Percentiles rank a stretch among this genome's conserved stretches.
Conservation (phyloP, 2,888 invertebrate species). For the Conus canariensis region DNA sequence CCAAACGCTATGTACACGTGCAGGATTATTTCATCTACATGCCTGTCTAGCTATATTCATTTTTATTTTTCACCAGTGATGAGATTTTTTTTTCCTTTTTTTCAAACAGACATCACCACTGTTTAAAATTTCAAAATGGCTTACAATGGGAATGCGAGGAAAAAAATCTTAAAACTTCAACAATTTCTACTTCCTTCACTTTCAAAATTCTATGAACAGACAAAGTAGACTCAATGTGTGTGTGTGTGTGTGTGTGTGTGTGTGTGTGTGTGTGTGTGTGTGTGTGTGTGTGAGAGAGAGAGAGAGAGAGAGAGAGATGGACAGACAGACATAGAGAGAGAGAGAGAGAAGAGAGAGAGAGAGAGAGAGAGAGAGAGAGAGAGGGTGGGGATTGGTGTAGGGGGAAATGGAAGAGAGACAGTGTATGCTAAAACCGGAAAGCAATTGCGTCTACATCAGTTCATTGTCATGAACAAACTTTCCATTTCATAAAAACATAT, state of each 20-base stretch:
- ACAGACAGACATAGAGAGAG: background rate
- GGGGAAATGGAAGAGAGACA: no score
- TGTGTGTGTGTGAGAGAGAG: background rate
- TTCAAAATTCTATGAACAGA: background rate
- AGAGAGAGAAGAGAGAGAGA: background rate
- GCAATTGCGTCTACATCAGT: no score
- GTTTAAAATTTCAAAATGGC: no score
- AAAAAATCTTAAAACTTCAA: background rate
- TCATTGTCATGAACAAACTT: background rate
- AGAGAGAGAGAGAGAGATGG: background rate
- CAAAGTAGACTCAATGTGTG: background rate
- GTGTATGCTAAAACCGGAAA: no score
- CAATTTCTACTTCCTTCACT: background rate
- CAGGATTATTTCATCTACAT: no score
- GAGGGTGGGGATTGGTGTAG: background rate
- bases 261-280: background rate
- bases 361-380: background rate
- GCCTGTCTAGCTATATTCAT: no score
- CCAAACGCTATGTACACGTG: no score
- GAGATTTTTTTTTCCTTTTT: no score
- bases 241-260: background rate
- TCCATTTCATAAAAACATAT: background rate
- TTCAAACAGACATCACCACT: no score
- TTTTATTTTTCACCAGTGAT: no score
- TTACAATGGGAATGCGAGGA: background rate